Evolutionary conservation across 2,113 vertebrate genomes (phyloP).

Genomic region (mouse (Mus musculus)): GRCm39 chr13:110859001-110859500

Average conservation of each 20-base stretch:
- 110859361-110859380: conserved; percentile 55
- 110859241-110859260: conserved; percentile 26
- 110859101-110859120: background rate
- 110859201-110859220: background rate
- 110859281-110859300: background rate
- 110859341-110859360: conserved; percentile 33
- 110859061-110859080: background rate
- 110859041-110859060: background rate
- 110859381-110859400: conserved; percentile 14
- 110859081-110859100: background rate
- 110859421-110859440: conserved; percentile 36
- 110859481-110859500: conserved; percentile 4
- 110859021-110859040: too few species aligned
- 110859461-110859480: conserved; percentile 23
- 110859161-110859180: background rate
- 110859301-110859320: conserved; percentile 16
- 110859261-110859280: conserved; percentile 11
- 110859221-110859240: background rate
- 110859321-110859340: conserved; percentile 9
- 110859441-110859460: conserved; percentile 10
- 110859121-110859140: background rate
- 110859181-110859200: background rate
- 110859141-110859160: background rate
- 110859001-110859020: background rate
- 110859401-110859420: conserved; percentile 8